Evolutionary conservation across 2,888 invertebrate species (phyloP).

Genomic region (Meteorus cinctellus): DNA sequence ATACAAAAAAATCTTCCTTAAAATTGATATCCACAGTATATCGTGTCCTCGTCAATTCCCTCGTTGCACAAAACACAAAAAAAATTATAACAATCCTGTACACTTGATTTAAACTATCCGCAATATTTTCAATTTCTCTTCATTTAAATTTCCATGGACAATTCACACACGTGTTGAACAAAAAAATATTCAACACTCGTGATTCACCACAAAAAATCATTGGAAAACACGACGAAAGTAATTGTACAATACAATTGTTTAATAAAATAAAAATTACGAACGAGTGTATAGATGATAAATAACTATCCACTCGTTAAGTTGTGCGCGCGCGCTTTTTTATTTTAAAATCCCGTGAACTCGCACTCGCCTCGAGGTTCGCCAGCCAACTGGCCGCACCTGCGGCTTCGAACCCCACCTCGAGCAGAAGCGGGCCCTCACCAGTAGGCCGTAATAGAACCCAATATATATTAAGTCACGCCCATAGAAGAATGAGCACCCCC

Average conservation of each 20-base stretch:
- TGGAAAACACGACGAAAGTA: too few relatives aligned
- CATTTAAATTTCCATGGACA: too few relatives aligned
- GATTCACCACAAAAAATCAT: too few relatives aligned
- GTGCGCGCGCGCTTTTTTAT: too few relatives aligned
- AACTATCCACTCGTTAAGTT: not conserved
- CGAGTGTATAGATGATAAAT: too few relatives aligned
- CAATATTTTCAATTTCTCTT: not conserved
- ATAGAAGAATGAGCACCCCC: slow-evolving; percentile 49
- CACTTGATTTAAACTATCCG: not conserved
- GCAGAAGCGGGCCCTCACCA: slow-evolving; percentile 36
- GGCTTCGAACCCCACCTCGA: slow-evolving; percentile 61
- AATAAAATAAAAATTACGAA: too few relatives aligned
- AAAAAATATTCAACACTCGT: too few relatives aligned
- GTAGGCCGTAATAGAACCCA: slow-evolving; percentile 30
- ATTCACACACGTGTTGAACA: too few relatives aligned
- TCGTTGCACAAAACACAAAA: slow-evolving; percentile 9
- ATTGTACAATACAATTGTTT: too few relatives aligned
- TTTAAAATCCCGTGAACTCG: slow-evolving; percentile 54
- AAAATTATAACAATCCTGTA: not conserved
- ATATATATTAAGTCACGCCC: slow-evolving; percentile 46
- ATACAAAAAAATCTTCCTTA: not conserved
- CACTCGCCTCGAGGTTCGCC: slow-evolving; percentile 70
- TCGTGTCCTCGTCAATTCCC: not conserved
- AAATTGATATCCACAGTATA: not conserved
- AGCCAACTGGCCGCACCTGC: slow-evolving; percentile 70